Evolutionary conservation across 2,888 invertebrate genomes (phyloP).

Genomic region (Drosophila phalerata): DNA sequence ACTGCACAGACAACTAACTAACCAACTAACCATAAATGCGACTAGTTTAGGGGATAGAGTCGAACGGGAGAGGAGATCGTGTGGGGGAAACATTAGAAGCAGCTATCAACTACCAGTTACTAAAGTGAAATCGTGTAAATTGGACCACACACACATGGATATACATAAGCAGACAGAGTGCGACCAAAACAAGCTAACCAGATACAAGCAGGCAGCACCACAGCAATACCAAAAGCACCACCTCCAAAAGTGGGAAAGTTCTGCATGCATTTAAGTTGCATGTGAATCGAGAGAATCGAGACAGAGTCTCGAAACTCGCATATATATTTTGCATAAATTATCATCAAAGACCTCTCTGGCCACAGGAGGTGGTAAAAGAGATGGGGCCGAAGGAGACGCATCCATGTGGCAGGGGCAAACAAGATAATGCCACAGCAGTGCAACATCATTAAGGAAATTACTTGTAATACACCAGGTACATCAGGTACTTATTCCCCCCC

Average conservation of each 20-base stretch:
- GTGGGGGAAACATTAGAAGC: constrained; percentile 54
- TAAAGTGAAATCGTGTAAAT: constrained; percentile 80
- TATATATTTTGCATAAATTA: constrained; percentile 80
- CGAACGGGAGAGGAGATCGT: background rate
- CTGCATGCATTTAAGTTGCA: constrained; percentile 44
- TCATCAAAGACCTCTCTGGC: constrained; percentile 49
- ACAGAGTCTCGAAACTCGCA: constrained; percentile 23
- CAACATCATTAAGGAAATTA: constrained; percentile 81
- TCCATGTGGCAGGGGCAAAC: constrained; percentile 61
- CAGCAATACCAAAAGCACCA: constrained; percentile 29
- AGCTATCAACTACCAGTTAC: constrained; percentile 43
- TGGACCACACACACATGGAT: constrained; percentile 78
- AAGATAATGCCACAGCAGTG: constrained; percentile 77
- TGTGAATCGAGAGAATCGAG: constrained; percentile 24
- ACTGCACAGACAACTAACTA: constrained; percentile 66
- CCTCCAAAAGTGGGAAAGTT: constrained; percentile 59
- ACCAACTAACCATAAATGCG: constrained; percentile 72
- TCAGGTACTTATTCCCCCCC: constrained; percentile 60
- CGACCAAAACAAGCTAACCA: constrained; percentile 49
- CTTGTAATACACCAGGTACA: constrained; percentile 74
- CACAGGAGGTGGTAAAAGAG: constrained; percentile 8
- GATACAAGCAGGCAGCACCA: constrained; percentile 13
- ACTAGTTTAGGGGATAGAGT: constrained; percentile 24
- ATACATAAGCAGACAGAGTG: background rate
- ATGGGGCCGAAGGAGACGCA: constrained; percentile 2